A percentile compares a stretch with the other conserved stretches of the same genome.
These are phyloP conservation scores for Pseudomyrmex gracilis DNA, from an alignment of 1,140 invertebrate species.

Conservation along the genomic window DNA sequence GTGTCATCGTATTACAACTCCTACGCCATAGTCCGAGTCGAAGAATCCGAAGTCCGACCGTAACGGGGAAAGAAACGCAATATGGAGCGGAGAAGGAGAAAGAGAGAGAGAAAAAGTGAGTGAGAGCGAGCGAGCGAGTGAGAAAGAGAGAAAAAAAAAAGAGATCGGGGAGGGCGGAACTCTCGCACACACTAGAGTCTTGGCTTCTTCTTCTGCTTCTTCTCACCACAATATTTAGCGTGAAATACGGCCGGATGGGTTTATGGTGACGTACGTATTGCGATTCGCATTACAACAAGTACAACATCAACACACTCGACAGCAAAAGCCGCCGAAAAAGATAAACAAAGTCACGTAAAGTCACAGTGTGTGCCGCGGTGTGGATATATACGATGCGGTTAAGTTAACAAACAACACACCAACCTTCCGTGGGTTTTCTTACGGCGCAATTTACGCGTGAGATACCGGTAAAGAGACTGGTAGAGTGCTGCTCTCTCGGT, in stretches of 20 bases:
- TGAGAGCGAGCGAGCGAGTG: slow-evolving; percentile 23
- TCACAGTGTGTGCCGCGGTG: background rate
- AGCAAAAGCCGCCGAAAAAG: too few relatives aligned
- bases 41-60: slow-evolving; percentile 22
- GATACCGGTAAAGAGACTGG: background rate
- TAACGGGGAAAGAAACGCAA: background rate
- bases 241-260: background rate
- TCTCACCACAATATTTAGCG: background rate
- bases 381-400: background rate
- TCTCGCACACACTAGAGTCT: slow-evolving; percentile 4
- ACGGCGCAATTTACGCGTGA: background rate
- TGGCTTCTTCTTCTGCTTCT: background rate
- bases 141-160: background rate
- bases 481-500: background rate
- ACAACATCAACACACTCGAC: background rate
- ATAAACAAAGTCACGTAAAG: background rate
- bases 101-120: background rate
- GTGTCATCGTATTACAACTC: background rate
- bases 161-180: slow-evolving; percentile 42
- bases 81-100: background rate
- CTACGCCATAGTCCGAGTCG: slow-evolving; percentile 33
- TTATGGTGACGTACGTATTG: slow-evolving; percentile 1
- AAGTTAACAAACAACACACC: background rate
- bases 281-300: slow-evolving; percentile 6
- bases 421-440: slow-evolving; percentile 23